Evolutionary conservation across 2,113 vertebrate species (phyloP).

Genomic region (Salvator merianae): DNA sequence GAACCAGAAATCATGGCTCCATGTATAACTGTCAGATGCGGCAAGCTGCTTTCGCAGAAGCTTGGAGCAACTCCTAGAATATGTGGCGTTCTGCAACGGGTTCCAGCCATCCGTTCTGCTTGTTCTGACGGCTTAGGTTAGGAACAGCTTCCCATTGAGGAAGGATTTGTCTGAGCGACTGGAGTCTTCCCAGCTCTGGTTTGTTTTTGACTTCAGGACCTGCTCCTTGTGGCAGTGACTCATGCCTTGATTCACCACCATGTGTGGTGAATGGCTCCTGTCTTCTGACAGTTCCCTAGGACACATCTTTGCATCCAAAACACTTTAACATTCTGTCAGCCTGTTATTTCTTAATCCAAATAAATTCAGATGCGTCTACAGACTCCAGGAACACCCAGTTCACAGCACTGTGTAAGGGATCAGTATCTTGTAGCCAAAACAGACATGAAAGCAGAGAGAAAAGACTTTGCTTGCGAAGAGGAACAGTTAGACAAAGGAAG

Average conservation of each 20-base stretch:
- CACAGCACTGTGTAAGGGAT: too few species aligned
- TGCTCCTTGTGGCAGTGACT: not conserved
- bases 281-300: not conserved
- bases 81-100: not conserved
- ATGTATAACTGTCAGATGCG: not conserved
- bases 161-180: not conserved
- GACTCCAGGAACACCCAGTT: not conserved
- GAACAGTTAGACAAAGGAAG: not conserved
- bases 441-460: not conserved
- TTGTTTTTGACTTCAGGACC: not conserved
- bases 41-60: not conserved
- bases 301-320: too few species aligned
- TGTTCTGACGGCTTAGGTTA: not conserved
- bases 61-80: not conserved
- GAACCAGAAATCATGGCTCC: not conserved
- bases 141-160: not conserved
- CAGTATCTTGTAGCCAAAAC: too few species aligned
- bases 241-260: not conserved
- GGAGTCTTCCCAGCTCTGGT: not conserved
- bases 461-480: too few species aligned
- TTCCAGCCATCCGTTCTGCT: not conserved
- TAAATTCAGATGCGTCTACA: not conserved
- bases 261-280: not conserved
- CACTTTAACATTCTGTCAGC: too few species aligned
- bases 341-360: too few species aligned